phyloP scores from a whole-genome alignment of 2,888 invertebrate species.

The Mesorhabditis sp. region DNA sequence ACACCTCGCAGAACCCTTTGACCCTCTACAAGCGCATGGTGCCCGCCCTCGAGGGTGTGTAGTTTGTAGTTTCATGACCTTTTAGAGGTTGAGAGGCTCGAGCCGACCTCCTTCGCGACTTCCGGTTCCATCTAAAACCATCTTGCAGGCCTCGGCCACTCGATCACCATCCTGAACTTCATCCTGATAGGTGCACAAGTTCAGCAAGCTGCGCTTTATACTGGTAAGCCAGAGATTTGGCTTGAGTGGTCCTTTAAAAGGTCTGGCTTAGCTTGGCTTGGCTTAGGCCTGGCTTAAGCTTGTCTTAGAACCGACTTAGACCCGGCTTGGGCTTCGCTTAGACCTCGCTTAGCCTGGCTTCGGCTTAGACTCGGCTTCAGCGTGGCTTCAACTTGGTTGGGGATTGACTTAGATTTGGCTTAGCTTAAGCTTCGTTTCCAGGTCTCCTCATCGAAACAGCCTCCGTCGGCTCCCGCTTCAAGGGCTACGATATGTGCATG shows the following conservation, averaged over 20 bases:
- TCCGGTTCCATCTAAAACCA: no score
- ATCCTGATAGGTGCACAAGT: neutral
- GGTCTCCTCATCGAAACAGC: no score
- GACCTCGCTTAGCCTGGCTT: no score
- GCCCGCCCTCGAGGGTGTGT: conserved; percentile 20
- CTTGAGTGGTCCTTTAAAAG: neutral
- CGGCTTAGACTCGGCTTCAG: no score
- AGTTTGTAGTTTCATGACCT: neutral
- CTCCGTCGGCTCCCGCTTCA: neutral
- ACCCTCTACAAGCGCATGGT: conserved; percentile 24
- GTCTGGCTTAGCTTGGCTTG: neutral
- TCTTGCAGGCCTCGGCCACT: neutral
- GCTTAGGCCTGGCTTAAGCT: neutral
- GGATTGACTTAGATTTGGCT: no score
- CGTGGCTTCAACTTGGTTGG: no score
- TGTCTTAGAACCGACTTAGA: no score
- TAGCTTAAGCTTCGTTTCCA: no score
- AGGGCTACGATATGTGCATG: neutral
- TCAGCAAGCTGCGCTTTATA: conserved; percentile 1
- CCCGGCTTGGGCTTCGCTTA: no score
- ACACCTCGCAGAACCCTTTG: conserved; percentile 25
- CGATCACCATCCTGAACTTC: neutral
- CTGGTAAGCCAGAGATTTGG: neutral
- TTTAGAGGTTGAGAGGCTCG: neutral
- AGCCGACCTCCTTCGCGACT: no score